A percentile compares a stretch with the other conserved stretches of the same genome.
phyloP scores from a whole-genome alignment of 2,888 invertebrate species.

The Apamea anceps region DNA sequence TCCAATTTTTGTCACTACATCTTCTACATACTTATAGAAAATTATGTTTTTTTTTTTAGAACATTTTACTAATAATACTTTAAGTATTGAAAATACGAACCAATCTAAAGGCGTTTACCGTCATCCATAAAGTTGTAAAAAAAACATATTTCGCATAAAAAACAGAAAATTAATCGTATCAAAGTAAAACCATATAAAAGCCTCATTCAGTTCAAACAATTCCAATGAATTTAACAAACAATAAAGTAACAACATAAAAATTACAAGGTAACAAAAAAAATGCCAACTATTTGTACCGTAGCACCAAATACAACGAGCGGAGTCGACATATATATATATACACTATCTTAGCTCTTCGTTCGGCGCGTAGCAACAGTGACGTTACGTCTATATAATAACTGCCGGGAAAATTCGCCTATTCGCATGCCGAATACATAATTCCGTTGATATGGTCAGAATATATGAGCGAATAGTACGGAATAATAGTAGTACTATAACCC shows the following conservation, averaged over 20 bases:
- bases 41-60: neutral
- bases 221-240: neutral
- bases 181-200: neutral
- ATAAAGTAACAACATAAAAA: neutral
- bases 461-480: conserved; percentile 40
- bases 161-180: neutral
- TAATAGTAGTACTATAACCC: conserved; percentile 31
- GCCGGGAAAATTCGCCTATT: conserved; percentile 55
- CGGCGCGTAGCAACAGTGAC: conserved; percentile 61
- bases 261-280: neutral
- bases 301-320: neutral
- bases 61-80: no score
- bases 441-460: conserved; percentile 34
- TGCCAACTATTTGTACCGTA: neutral
- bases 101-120: neutral
- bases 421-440: conserved; percentile 46
- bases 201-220: neutral
- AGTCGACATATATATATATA: neutral
- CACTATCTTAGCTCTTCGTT: conserved; percentile 15
- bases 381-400: conserved; percentile 49
- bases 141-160: neutral
- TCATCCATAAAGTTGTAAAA: neutral
- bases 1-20: no score
- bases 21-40: no score
- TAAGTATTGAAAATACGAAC: neutral